These are phyloP conservation scores for Lepisosteus osseus DNA, from an alignment of 2,113 vertebrate genomes.

Conservation along the genomic window DNA sequence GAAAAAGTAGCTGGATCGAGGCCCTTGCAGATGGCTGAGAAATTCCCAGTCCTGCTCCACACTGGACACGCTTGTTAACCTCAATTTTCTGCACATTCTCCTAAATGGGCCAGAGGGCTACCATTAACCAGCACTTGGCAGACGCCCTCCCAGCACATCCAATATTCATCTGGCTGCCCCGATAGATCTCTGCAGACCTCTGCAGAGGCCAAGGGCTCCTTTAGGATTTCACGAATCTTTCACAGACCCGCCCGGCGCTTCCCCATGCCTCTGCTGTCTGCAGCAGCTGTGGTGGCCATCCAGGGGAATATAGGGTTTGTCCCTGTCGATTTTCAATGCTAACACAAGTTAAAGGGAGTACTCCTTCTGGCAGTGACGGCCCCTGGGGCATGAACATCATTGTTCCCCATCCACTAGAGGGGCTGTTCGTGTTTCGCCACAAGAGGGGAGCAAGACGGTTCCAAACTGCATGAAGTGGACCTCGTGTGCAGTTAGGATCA, in stretches of 20 bases:
- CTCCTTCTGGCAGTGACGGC: no score
- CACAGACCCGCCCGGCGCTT: slow-evolving; percentile 38
- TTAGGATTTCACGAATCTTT: slow-evolving; percentile 16
- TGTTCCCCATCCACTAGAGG: no score
- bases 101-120: slow-evolving; percentile 48
- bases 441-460: no score
- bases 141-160: slow-evolving; percentile 36
- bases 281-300: slow-evolving; percentile 53
- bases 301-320: slow-evolving; percentile 29
- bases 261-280: slow-evolving; percentile 48
- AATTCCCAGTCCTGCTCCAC: slow-evolving; percentile 56
- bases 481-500: no score
- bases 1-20: slow-evolving; percentile 48
- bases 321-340: no score
- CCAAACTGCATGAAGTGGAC: no score
- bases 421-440: no score
- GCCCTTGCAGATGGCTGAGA: slow-evolving; percentile 57
- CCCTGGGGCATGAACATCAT: no score
- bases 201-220: slow-evolving; percentile 9
- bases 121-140: slow-evolving; percentile 55
- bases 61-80: slow-evolving; percentile 69
- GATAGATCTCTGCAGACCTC: slow-evolving; percentile 39
- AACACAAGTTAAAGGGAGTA: no score
- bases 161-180: slow-evolving; percentile 52
- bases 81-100: slow-evolving; percentile 65